These are phyloP conservation scores for Trachymyrmex cornetzi DNA, from an alignment of 1,140 invertebrate species.

Conservation along the genomic window DNA sequence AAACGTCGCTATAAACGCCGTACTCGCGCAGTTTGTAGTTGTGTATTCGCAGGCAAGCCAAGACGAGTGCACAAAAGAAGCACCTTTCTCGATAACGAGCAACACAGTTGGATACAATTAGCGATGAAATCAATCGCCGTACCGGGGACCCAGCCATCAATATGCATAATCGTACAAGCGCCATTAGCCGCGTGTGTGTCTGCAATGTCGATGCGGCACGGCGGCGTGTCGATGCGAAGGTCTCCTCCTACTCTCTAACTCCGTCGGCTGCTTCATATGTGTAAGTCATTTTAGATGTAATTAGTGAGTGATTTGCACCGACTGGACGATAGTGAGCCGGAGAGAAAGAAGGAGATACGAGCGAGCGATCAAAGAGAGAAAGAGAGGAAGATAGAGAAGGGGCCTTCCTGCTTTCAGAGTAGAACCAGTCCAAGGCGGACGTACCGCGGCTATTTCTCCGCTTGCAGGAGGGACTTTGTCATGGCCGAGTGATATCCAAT, in stretches of 20 bases:
- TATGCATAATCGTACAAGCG: slow-evolving; percentile 78
- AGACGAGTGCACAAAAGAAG: background rate
- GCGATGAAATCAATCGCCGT: slow-evolving; percentile 77
- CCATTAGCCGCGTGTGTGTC: slow-evolving; percentile 70
- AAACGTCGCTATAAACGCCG: slow-evolving; percentile 61
- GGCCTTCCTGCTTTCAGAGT: slow-evolving; percentile 54
- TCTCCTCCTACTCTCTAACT: slow-evolving; percentile 36
- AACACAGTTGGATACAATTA: slow-evolving; percentile 79
- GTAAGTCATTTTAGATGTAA: slow-evolving; percentile 74
- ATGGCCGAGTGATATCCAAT: slow-evolving; percentile 77
- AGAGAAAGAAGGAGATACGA: slow-evolving; percentile 28
- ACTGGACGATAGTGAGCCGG: slow-evolving; percentile 54
- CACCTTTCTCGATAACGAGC: slow-evolving; percentile 69
- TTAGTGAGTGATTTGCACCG: slow-evolving; percentile 77
- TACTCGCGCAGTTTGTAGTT: background rate
- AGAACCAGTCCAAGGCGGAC: slow-evolving; percentile 73
- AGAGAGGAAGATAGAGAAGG: slow-evolving; percentile 36
- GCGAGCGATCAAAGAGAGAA: background rate
- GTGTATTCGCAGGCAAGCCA: background rate
- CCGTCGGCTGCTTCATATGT: slow-evolving; percentile 6
- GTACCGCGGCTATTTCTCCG: slow-evolving; percentile 60
- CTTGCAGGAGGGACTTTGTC: slow-evolving; percentile 79
- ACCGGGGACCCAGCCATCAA: slow-evolving; percentile 70
- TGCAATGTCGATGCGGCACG: background rate
- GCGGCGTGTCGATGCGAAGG: slow-evolving; percentile 1